Base-by-base conservation (phyloP, 2,113 vertebrate species). In the Amblyopsis rosae region DNA sequence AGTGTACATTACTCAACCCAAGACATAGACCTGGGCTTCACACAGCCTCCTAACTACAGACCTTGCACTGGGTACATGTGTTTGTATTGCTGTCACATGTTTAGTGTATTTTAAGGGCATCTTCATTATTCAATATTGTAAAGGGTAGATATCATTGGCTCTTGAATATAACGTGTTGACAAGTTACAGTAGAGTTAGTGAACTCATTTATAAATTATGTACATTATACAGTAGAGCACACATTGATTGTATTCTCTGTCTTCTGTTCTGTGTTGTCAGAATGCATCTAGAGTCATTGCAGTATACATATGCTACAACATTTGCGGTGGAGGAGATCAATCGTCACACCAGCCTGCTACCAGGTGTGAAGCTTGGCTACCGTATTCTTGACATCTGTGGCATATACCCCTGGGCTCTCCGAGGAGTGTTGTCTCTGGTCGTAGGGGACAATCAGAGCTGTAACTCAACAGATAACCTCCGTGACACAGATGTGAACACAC, bases 321-420 rank as follows among this genome's bases (percentile, higher is more conserved):
- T 91, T 82, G 90, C 92, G 0, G 67, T 93, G 64, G 91, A 93
- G 15, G 91, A 93, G 81, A 94, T 93, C 64, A 93, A 93, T 76
- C 69, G 53, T 12, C 82, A 81, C 46, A 59, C 69, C 9, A 70
- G 53, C 35, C 74, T 93, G 65, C 81, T 93, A 10, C 93, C 92
- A 15, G 89, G 88, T 16, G 75, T 93, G 17, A 86, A 63, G 59
- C 79, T 93, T 51, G 90, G 92, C 33, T 93, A 91, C 70, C 79
- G 80, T n/a, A 88, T 93, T 51, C 72, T 64, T 57, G 91, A 93
- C 67, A 89, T 82, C 75, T 94, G 92, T 71, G 35, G 13, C 6
- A 69, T 83, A 56, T 76, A 87, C 41, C 88, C 84, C 5, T 84
- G 82, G 85, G 71, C 80, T 41, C 75, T 91, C 62, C 67, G 70